Evolutionary conservation across 2,113 vertebrate genomes (phyloP), one percentile per base, ranked within the genome.

Genomic region (Galeopterus variegatus): DNA sequence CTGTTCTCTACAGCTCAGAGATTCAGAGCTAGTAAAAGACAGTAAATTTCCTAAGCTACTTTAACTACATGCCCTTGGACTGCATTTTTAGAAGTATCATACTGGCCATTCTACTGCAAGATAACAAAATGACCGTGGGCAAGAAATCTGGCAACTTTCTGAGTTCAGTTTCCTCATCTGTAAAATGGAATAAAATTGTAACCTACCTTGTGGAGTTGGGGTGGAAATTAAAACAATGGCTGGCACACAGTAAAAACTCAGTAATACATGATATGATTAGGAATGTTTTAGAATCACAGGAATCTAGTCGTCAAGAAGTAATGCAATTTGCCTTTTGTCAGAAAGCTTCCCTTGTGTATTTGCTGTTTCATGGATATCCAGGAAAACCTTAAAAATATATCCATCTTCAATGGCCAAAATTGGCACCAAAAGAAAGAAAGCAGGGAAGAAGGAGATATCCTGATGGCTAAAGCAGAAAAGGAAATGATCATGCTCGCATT

Each of bases 371-470:
- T 79, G 62, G 26, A 88, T 15, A 88, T 17, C 10, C 52, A 64
- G 21, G 70, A 86, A 96, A 94, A 93, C 60, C 52, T 79, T 79
- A 52, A 88, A 95, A 89, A 80, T 52, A 8, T 52, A 62, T 58
- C n/a, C 36, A 31, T 87, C 15, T 80, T 82, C 45, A 89, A n/a
- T 33, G 72, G 31, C n/a, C 33, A 84, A 90, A 94, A 81, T 1
- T 72, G 60, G 17, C 45, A 93, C 26, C 50, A n/a, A 84, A 84
- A 87, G 41, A 73, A 88, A 90, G 52, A 28, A 72, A 17, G 58
- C 18, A 11, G 24, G 8, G 45, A 54, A 70, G 41, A 62, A 19
- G 1, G 7, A 18, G 10, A 6, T 41, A 41, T 83, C 41, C 28
- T 62, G 19, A 21, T 10, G 26, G 65, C 72, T 58, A 58, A 33